phyloP scores from a whole-genome alignment of 1,140 invertebrate species.

The Asbolus verrucosus region DNA sequence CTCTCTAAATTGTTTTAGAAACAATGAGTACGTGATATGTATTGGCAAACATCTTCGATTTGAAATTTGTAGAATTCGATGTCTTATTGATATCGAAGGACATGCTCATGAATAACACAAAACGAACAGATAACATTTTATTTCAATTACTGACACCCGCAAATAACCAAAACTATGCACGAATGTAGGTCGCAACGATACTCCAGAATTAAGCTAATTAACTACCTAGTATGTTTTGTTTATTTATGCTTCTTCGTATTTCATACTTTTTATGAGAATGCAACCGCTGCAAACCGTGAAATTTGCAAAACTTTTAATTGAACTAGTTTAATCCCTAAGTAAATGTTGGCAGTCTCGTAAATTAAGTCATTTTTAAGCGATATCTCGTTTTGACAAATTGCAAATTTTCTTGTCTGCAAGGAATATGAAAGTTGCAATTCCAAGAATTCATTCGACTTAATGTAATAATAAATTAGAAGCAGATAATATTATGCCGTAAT shows the following conservation, averaged over 20 bases:
- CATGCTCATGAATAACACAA: constrained; percentile 21
- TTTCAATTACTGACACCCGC: constrained; percentile 12
- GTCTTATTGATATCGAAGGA: constrained; percentile 16
- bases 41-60: constrained; percentile 24
- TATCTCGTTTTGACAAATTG: constrained; percentile 2
- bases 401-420: background rate
- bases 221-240: background rate
- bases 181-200: constrained; percentile 2
- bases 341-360: background rate
- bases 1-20: constrained; percentile 33
- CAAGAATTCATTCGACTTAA: background rate
- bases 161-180: background rate
- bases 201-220: background rate
- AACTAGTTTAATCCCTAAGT: background rate
- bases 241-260: background rate
- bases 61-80: constrained; percentile 37
- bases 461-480: too few species aligned
- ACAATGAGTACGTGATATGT: constrained; percentile 31
- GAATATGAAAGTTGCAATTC: background rate
- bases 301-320: constrained; percentile 3
- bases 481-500: too few species aligned
- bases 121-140: constrained; percentile 9
- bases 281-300: background rate
- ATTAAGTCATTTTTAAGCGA: background rate
- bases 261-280: background rate